phyloP scores from a whole-genome alignment of 2,797 vertebrate genomes.

The Amblyopsis hoosieri region DNA sequence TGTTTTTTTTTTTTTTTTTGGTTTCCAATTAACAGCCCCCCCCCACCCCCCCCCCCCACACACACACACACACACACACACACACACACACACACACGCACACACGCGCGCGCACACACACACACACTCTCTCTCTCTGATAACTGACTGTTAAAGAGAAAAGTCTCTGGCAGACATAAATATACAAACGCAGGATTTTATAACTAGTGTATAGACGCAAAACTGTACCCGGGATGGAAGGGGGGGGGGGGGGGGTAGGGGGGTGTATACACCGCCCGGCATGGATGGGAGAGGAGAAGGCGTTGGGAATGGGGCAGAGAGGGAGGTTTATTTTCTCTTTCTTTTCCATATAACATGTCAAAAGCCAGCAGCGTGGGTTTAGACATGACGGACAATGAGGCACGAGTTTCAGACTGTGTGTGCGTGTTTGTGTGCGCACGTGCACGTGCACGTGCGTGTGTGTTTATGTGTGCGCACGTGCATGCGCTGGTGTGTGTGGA shows the following conservation, averaged over 20 bases:
- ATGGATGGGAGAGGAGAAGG: background rate
- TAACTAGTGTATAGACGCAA: conserved; percentile 15
- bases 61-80: too few relatives aligned
- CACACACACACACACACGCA: too few relatives aligned
- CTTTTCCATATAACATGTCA: conserved; percentile 4
- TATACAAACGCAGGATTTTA: conserved; percentile 10
- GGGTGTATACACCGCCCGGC: background rate
- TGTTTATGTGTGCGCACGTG: conserved; percentile 12
- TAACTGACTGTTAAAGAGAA: background rate
- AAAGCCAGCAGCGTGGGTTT: background rate
- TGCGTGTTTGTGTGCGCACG: background rate
- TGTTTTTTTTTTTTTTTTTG: too few relatives aligned
- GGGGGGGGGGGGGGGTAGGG: background rate
- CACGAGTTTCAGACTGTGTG: background rate
- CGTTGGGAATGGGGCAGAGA: background rate
- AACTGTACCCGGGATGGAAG: conserved; percentile 1
- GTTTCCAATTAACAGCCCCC: too few relatives aligned
- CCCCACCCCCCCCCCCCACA: too few relatives aligned
- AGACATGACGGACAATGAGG: background rate
- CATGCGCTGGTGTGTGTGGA: conserved; percentile 6
- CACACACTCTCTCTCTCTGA: background rate
- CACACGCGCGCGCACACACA: too few relatives aligned
- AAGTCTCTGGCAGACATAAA: conserved; percentile 9
- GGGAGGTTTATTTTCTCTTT: background rate
- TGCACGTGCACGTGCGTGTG: background rate